Evolutionary conservation across 1,140 invertebrate species (phyloP).

Genomic region (Globodera rostochiensis): DNA sequence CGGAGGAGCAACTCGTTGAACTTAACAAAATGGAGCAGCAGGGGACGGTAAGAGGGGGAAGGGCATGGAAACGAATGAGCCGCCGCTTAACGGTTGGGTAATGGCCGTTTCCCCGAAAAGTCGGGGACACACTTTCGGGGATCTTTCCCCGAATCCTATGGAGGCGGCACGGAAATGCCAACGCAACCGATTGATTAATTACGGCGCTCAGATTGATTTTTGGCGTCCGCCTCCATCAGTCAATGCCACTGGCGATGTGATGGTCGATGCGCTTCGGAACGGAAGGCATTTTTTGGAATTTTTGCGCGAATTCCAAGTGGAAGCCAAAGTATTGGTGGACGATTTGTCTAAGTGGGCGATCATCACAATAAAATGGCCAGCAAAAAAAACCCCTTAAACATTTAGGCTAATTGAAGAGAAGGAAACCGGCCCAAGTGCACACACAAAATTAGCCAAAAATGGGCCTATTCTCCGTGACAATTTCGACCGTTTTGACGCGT

Average conservation of each 20-base stretch:
- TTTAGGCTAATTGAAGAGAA: slow-evolving; percentile 42
- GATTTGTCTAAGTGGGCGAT: slow-evolving; percentile 39
- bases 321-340: slow-evolving; percentile 39
- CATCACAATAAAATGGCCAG: not conserved
- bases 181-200: not conserved
- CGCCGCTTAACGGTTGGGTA: no score
- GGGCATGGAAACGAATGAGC: no score
- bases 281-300: slow-evolving; percentile 29
- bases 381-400: not conserved
- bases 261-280: slow-evolving; percentile 37
- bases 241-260: slow-evolving; percentile 37
- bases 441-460: slow-evolving; percentile 19
- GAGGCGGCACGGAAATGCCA: no score
- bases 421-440: slow-evolving; percentile 12
- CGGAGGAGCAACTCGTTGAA: slow-evolving; percentile 24
- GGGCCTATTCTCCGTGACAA: slow-evolving; percentile 6
- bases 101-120: no score
- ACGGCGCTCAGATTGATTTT: slow-evolving; percentile 30
- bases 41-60: slow-evolving; percentile 15
- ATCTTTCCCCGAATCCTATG: no score
- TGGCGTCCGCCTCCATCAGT: slow-evolving; percentile 29
- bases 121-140: no score
- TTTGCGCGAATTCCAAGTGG: slow-evolving; percentile 28
- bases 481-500: slow-evolving; percentile 23
- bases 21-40: slow-evolving; percentile 28